These are phyloP conservation scores for Bradypodion ventrale DNA, from an alignment of 2,797 vertebrate genomes.

Conservation along the genomic window DNA sequence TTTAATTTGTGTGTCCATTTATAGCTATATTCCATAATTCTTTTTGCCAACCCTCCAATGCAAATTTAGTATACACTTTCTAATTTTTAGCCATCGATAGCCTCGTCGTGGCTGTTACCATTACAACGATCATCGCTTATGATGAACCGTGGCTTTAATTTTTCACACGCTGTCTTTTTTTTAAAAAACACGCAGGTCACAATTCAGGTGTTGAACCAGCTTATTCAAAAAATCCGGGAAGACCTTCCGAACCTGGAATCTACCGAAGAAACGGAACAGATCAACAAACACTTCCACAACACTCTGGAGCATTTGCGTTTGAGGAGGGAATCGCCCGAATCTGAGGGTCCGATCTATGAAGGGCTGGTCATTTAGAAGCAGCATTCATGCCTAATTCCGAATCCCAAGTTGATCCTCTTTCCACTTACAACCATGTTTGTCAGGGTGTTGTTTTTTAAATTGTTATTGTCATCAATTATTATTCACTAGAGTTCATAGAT, in stretches of 20 bases:
- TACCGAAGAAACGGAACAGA: slow-evolving; percentile 97
- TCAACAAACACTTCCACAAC: slow-evolving; percentile 99
- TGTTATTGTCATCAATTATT: slow-evolving; percentile 4
- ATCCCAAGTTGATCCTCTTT: slow-evolving; percentile 45
- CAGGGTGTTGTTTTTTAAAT: slow-evolving; percentile 47
- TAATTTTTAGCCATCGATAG: too few relatives aligned
- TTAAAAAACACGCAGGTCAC: slow-evolving; percentile 83
- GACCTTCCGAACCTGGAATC: slow-evolving; percentile 97
- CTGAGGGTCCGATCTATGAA: slow-evolving; percentile 94
- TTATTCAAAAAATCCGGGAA: slow-evolving; percentile 98
- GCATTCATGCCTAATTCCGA: slow-evolving; percentile 36
- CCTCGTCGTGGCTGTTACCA: too few relatives aligned
- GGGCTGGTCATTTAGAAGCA: slow-evolving; percentile 89
- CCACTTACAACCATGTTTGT: slow-evolving; percentile 58
- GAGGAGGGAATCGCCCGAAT: slow-evolving; percentile 92
- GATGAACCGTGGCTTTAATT: too few relatives aligned
- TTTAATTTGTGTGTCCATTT: too few relatives aligned
- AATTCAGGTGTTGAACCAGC: slow-evolving; percentile 96
- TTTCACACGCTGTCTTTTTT: background rate
- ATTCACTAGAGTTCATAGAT: slow-evolving; percentile 73
- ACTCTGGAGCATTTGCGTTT: slow-evolving; percentile 97
- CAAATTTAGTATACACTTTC: too few relatives aligned
- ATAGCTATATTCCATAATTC: too few relatives aligned
- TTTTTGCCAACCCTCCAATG: too few relatives aligned
- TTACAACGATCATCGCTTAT: too few relatives aligned